Percentiles rank a stretch among this genome's conserved stretches.
These are phyloP conservation scores for Axea sp. DNA, from an alignment of 2,888 invertebrate species.

Conservation along the genomic window DNA sequence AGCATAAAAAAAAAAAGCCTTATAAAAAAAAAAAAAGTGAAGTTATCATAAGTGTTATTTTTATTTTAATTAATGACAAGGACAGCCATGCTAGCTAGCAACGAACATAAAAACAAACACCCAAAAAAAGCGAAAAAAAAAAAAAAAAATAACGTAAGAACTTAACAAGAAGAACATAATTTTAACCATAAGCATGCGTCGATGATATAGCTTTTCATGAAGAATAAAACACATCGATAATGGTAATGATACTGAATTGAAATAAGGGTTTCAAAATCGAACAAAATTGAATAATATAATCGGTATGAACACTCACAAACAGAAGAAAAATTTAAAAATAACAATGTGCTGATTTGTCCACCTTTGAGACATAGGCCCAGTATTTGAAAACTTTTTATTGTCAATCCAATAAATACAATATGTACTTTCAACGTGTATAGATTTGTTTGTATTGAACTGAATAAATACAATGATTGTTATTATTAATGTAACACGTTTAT, in stretches of 20 bases:
- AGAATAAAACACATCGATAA: constrained; percentile 6
- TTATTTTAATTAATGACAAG: no score
- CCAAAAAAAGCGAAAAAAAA: no score
- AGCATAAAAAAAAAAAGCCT: no score
- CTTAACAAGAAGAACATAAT: no score
- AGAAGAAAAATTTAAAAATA: constrained; percentile 44
- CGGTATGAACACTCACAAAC: no score
- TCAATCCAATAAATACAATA: constrained; percentile 3
- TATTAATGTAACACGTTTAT: not conserved
- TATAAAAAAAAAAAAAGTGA: no score
- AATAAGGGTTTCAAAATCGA: constrained; percentile 1
- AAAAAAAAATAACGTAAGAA: no score
- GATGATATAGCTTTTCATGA: constrained; percentile 17
- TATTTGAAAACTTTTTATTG: constrained; percentile 16
- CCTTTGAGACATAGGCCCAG: constrained; percentile 66
- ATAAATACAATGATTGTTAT: not conserved
- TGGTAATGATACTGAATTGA: constrained; percentile 11
- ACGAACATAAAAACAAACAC: no score
- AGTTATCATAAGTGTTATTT: no score
- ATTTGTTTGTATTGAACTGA: no score
- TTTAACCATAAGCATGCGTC: constrained; percentile 23
- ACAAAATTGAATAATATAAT: constrained; percentile 16
- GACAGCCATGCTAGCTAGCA: no score
- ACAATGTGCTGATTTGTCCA: constrained; percentile 63
- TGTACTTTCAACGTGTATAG: no score